Evolutionary conservation across 2,113 vertebrate species (phyloP).

Genomic region (Polyodon spathula): DNA sequence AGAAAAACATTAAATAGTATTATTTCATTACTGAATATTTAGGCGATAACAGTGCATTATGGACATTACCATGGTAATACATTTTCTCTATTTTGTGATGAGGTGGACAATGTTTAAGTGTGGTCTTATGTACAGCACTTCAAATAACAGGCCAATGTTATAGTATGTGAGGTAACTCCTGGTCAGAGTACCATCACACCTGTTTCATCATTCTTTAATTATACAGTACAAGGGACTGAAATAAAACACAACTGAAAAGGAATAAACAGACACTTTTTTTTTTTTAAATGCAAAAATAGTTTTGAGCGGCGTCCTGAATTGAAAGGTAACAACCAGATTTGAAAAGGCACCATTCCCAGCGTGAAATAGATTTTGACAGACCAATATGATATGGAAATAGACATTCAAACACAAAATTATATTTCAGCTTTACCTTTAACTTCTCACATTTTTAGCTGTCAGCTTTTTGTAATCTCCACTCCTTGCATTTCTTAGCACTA

Average conservation of each 20-base stretch:
- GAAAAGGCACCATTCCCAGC: slow-evolving; percentile 49
- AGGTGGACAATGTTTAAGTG: slow-evolving; percentile 63
- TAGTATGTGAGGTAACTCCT: slow-evolving; percentile 29
- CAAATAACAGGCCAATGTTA: slow-evolving; percentile 39
- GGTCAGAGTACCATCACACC: slow-evolving; percentile 18
- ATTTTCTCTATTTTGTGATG: slow-evolving; percentile 47
- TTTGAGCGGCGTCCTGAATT: slow-evolving; percentile 20
- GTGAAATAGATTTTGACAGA: slow-evolving; percentile 32
- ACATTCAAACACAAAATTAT: slow-evolving; percentile 5
- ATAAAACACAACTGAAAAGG: slow-evolving; percentile 15
- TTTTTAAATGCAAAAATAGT: slow-evolving; percentile 10
- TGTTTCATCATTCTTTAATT: slow-evolving; percentile 17
- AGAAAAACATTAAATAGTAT: slow-evolving; percentile 83
- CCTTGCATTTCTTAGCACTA: no score
- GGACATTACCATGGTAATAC: slow-evolving; percentile 67
- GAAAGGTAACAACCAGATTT: slow-evolving; percentile 20
- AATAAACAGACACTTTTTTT: slow-evolving; percentile 6
- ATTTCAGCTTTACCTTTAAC: background rate
- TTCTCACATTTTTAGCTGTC: slow-evolving; percentile 10
- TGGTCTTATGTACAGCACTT: slow-evolving; percentile 73
- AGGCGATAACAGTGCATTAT: slow-evolving; percentile 84
- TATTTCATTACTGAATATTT: slow-evolving; percentile 85
- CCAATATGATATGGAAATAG: slow-evolving; percentile 15
- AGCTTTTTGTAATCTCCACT: background rate
- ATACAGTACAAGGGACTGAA: background rate